Evolutionary conservation across 2,888 invertebrate species (phyloP).

Genomic region (Carabus problematicus): DNA sequence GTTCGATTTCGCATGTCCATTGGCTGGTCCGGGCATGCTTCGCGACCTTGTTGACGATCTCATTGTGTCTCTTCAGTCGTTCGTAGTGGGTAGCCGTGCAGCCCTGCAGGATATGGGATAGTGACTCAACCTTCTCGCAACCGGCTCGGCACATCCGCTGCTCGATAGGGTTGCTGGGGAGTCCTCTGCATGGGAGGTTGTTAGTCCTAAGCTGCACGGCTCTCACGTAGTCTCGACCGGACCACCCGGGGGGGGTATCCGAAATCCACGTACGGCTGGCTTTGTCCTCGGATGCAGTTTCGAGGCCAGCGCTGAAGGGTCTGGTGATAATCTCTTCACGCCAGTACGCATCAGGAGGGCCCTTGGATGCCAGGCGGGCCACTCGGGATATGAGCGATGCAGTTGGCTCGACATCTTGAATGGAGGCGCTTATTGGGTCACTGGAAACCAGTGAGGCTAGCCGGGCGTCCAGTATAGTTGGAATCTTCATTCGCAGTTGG

Average conservation of each 20-base stretch:
- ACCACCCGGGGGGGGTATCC: no score
- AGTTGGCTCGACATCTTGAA: background rate
- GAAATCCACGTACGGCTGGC: no score
- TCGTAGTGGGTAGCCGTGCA: constrained; percentile 1
- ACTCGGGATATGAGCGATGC: background rate
- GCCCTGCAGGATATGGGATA: constrained; percentile 14
- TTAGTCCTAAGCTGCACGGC: no score
- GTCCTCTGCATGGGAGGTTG: no score
- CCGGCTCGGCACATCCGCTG: background rate
- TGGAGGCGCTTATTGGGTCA: no score
- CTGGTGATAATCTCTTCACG: background rate
- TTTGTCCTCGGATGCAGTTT: no score
- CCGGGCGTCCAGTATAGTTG: no score
- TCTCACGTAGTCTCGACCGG: no score
- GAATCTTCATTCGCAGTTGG: no score
- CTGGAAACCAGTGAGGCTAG: no score
- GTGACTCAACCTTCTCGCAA: background rate
- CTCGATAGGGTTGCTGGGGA: no score
- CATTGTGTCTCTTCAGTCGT: constrained; percentile 26
- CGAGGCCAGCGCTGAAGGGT: background rate
- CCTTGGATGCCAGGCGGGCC: background rate
- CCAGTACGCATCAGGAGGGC: background rate
- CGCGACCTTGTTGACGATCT: constrained; percentile 17
- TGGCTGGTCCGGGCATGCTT: constrained; percentile 9
- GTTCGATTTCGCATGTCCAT: constrained; percentile 25